Base-by-base conservation (phyloP, 2,113 vertebrate species). In the Eidolon helvum region DNA sequence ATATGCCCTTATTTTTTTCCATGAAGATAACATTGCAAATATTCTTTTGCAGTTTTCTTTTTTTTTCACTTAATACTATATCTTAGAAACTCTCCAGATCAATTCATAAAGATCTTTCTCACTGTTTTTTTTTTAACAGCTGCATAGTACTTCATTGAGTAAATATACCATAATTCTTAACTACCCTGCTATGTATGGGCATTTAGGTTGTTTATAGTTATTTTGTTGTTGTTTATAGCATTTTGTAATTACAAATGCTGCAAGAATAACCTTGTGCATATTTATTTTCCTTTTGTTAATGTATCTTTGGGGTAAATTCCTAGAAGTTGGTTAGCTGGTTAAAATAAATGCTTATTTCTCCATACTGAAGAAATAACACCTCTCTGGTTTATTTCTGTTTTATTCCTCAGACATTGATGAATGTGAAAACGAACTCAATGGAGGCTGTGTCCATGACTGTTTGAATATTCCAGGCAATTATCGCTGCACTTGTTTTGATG, bases 381-480 rank as follows among this genome's bases (percentile, higher is more conserved):
- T n/a, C 85, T 98, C 96, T 96, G 68, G 87, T 0, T 98, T 89
- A 97, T 97, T 98, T 98, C 33, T 98, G 55, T 98, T 96, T 98
- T 97, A 82, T 98, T 98, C 97, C 90, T 90, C 93, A 99, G 99
- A 99, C 98, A 98, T 99, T 96, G 99, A 99, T 98, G 99, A 99
- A 98, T 99, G 99, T 95, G 99, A 99, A 98, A 98, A 99, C 0
- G 99, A 99, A 69, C 99, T 99, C 98, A 99, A 99, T 53, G 99
- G 99, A 75, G 99, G 99, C 98, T 99, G 99, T 75, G 99, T 99
- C 91, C 99, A 99, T 0, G 99, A 99, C 97, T 99, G 99, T 98
- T 99, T 99, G 98, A 99, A 99, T 98, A 99, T 99, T 96, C 99
- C 99, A 26, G 99, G 99, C 65, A 99, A 99, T 98, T 99, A 99